phyloP scores from a whole-genome alignment of 2,888 invertebrate species.

The Eumerus sabulonum region DNA sequence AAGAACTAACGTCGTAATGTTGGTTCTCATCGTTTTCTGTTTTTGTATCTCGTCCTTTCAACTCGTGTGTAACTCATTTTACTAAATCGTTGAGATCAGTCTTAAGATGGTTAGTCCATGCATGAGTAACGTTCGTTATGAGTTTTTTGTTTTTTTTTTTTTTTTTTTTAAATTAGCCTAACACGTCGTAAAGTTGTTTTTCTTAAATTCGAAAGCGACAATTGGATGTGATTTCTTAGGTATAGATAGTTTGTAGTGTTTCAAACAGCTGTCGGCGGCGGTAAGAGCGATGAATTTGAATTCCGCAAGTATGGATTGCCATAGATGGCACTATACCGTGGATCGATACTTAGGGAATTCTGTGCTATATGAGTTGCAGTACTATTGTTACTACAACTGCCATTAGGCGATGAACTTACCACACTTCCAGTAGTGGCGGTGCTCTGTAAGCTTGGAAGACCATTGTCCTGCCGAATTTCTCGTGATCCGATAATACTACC shows the following conservation, averaged over 20 bases:
- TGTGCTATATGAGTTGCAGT: conserved; percentile 75
- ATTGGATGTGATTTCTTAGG: conserved; percentile 35
- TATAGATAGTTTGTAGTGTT: conserved; percentile 15
- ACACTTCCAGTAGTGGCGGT: conserved; percentile 77
- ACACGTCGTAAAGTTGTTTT: conserved; percentile 18
- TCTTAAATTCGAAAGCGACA: conserved; percentile 64
- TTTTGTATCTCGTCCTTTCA: too few species aligned
- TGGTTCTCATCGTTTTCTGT: too few species aligned
- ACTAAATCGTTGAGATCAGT: conserved; percentile 72
- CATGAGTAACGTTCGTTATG: conserved; percentile 37
- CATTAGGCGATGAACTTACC: conserved; percentile 78
- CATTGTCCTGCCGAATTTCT: conserved; percentile 78
- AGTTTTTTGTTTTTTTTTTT: conserved; percentile 1
- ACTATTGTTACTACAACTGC: conserved; percentile 78
- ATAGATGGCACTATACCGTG: conserved; percentile 92
- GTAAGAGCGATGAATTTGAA: conserved; percentile 81
- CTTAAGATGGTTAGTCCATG: conserved; percentile 69
- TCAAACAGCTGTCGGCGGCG: conserved; percentile 81
- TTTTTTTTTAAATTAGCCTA: conserved; percentile 47
- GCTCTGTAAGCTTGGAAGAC: conserved; percentile 77
- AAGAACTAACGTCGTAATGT: too few species aligned
- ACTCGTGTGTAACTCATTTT: conserved; percentile 31
- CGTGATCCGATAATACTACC: conserved; percentile 78
- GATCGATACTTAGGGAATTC: conserved; percentile 83
- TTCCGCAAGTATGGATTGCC: conserved; percentile 92